These are phyloP conservation scores for Amphilophus citrinellus DNA, from an alignment of 2,113 vertebrate genomes.

Conservation along the genomic window DNA sequence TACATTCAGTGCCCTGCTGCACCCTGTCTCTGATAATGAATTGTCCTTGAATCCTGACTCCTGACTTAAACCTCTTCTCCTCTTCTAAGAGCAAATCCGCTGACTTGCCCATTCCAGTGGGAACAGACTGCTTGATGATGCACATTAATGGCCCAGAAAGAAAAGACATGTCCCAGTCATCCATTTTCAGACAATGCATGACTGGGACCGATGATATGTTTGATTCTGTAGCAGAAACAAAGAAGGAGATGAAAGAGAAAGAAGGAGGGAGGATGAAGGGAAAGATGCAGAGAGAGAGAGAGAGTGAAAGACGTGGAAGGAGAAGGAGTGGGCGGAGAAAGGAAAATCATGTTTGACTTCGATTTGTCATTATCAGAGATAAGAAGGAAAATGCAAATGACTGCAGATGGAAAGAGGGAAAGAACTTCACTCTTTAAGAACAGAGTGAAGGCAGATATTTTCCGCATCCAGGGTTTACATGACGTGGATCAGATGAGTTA, in stretches of 20 bases:
- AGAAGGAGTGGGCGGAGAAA: neutral
- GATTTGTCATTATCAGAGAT: slow-evolving; percentile 32
- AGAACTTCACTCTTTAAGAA: neutral
- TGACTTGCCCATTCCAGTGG: slow-evolving; percentile 54
- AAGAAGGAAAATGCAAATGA: slow-evolving; percentile 46
- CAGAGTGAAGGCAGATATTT: neutral
- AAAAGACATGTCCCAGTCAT: slow-evolving; percentile 21
- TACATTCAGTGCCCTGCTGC: slow-evolving; percentile 19
- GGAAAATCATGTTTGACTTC: slow-evolving; percentile 19
- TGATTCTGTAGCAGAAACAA: slow-evolving; percentile 25
- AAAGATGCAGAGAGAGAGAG: neutral
- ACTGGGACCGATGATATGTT: slow-evolving; percentile 29
- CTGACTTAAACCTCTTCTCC: slow-evolving; percentile 29
- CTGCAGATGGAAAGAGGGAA: slow-evolving; percentile 17
- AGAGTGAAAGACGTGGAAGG: neutral
- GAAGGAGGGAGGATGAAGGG: neutral
- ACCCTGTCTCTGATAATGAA: slow-evolving; percentile 53
- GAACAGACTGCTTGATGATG: slow-evolving; percentile 65
- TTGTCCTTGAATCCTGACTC: slow-evolving; percentile 60
- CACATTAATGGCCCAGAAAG: slow-evolving; percentile 58
- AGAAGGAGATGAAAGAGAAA: slow-evolving; percentile 4
- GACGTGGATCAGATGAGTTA: neutral
- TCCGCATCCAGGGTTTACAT: neutral
- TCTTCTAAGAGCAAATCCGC: slow-evolving; percentile 51
- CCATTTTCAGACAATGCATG: neutral